phyloP scores from a whole-genome alignment of 2,888 invertebrate genomes.

The Acanthosoma haemorrhoidale region DNA sequence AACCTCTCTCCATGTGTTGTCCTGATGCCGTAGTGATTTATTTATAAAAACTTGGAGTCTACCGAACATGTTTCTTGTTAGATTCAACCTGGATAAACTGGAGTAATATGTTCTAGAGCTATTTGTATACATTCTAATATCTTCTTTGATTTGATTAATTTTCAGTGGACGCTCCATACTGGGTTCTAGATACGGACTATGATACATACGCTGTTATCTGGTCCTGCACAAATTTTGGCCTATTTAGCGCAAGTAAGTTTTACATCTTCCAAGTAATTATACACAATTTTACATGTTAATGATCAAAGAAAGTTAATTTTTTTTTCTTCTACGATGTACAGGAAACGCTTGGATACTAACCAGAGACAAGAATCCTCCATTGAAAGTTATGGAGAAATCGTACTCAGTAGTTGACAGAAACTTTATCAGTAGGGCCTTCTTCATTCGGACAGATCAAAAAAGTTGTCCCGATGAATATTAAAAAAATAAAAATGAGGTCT shows the following conservation, averaged over 20 bases:
- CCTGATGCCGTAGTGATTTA: too few species aligned
- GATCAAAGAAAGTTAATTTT: not conserved
- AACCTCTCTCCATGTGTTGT: too few species aligned
- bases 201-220: conserved; percentile 57
- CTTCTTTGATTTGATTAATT: conserved; percentile 46
- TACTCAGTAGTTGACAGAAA: conserved; percentile 55
- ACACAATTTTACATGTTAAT: not conserved
- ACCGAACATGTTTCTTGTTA: too few species aligned
- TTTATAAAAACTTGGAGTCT: too few species aligned
- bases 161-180: conserved; percentile 54
- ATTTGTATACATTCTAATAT: too few species aligned
- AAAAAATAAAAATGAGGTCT: not conserved
- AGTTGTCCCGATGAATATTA: conserved; percentile 49
- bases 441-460: conserved; percentile 58
- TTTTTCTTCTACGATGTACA: conserved; percentile 39
- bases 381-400: conserved; percentile 55
- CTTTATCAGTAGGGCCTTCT: conserved; percentile 54
- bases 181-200: conserved; percentile 63
- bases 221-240: conserved; percentile 52
- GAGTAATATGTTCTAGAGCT: too few species aligned
- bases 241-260: conserved; percentile 49
- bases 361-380: conserved; percentile 54
- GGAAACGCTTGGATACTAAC: conserved; percentile 59
- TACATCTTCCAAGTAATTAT: not conserved
- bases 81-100: too few species aligned